Evolutionary conservation across 1,140 invertebrate species (phyloP).

Genomic region (Drosophila asahinai): DNA sequence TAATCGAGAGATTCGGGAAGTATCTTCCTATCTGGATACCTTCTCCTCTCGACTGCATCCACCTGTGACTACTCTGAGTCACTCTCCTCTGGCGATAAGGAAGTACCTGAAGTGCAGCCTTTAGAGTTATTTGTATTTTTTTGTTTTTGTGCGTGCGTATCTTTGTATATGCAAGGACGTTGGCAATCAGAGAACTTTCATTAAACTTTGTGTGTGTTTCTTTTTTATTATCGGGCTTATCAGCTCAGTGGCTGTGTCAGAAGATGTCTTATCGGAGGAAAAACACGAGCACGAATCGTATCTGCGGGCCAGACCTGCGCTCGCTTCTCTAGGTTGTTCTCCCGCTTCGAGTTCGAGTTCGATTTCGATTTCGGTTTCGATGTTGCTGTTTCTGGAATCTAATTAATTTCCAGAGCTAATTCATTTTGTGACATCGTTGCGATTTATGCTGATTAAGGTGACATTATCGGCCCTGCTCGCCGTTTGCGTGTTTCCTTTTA

Average conservation of each 20-base stretch:
- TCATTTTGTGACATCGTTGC: constrained; percentile 74
- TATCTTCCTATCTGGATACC: neutral
- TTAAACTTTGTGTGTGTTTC: constrained; percentile 55
- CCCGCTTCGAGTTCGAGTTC: neutral
- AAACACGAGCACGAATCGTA: constrained; percentile 49
- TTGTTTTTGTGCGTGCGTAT: constrained; percentile 3
- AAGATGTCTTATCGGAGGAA: constrained; percentile 70
- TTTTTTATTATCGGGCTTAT: constrained; percentile 64
- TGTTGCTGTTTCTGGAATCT: constrained; percentile 51
- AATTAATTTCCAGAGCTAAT: constrained; percentile 79
- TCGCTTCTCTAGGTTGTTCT: neutral
- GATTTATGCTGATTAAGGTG: constrained; percentile 78
- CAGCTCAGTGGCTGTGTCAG: constrained; percentile 54
- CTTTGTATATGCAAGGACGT: constrained; percentile 63
- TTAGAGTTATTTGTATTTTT: neutral
- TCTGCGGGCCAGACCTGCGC: constrained; percentile 25
- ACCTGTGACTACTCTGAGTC: constrained; percentile 6
- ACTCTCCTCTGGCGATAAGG: constrained; percentile 19
- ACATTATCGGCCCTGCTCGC: constrained; percentile 60
- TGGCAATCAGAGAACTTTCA: constrained; percentile 66
- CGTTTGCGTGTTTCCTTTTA: constrained; percentile 50
- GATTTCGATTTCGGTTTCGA: constrained; percentile 6
- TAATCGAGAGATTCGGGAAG: neutral
- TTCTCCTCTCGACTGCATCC: neutral
- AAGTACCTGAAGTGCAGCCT: neutral